These are phyloP conservation scores for Cosmia trapezina DNA, from an alignment of 2,888 invertebrate genomes.

Conservation along the genomic window DNA sequence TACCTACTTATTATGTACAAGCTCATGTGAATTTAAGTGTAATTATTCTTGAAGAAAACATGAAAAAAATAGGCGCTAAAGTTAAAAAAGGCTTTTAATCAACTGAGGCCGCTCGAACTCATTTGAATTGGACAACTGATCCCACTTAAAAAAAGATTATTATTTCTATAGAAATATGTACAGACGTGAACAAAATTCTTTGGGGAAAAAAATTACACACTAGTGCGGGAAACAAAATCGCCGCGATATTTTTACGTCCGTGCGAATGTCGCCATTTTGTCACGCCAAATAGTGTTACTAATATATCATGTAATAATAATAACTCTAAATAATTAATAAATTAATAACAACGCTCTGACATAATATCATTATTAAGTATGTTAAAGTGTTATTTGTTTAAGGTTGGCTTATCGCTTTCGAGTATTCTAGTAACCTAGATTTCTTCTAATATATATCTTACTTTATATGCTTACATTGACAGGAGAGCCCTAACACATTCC, in stretches of 20 bases:
- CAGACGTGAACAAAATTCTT: too few species aligned
- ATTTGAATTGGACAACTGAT: too few species aligned
- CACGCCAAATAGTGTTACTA: constrained; percentile 3
- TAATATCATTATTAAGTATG: constrained; percentile 11
- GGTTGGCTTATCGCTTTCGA: constrained; percentile 43
- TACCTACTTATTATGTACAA: not conserved
- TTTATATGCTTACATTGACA: not conserved
- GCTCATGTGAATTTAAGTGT: not conserved
- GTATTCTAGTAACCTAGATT: constrained; percentile 57
- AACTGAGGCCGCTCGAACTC: too few species aligned
- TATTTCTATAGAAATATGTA: too few species aligned
- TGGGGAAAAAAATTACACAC: too few species aligned
- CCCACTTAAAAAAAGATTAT: too few species aligned
- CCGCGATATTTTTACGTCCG: too few species aligned
- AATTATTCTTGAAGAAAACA: not conserved
- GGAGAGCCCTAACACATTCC: too few species aligned
- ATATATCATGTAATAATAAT: constrained; percentile 20
- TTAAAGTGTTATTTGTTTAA: constrained; percentile 44
- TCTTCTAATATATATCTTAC: constrained; percentile 47
- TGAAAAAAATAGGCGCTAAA: too few species aligned
- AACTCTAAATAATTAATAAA: constrained; percentile 20
- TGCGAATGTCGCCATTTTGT: not conserved
- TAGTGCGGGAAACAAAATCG: too few species aligned
- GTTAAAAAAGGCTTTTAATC: too few species aligned
- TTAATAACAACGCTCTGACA: constrained; percentile 6